phyloP scores from a whole-genome alignment of 2,888 invertebrate genomes.

The Caenorhabditis sp. region DNA sequence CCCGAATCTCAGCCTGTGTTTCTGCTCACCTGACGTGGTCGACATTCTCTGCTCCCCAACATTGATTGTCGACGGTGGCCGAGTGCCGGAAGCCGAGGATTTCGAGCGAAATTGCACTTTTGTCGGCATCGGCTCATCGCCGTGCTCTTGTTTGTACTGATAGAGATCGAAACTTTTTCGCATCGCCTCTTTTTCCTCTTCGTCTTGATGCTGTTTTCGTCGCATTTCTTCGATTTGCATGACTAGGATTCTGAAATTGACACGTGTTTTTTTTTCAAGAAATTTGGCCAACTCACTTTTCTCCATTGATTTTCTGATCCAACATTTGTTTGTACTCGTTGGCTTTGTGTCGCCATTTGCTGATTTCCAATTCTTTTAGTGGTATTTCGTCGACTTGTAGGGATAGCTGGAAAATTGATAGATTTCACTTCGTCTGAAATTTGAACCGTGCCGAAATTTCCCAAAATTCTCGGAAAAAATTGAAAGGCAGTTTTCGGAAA shows the following conservation, averaged over 20 bases:
- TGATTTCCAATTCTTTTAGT: conserved; percentile 73
- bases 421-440: no score
- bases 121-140: conserved; percentile 41
- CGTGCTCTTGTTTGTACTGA: conserved; percentile 47
- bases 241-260: conserved; percentile 48
- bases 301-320: conserved; percentile 79
- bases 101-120: conserved; percentile 34
- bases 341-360: conserved; percentile 82
- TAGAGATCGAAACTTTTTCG: conserved; percentile 47
- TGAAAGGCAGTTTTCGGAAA: no score
- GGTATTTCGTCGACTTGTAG: conserved; percentile 61
- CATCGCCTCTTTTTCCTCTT: conserved; percentile 50
- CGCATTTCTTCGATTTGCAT: conserved; percentile 57
- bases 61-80: conserved; percentile 23
- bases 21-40: conserved; percentile 23
- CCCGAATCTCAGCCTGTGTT: no score
- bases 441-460: no score
- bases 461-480: no score
- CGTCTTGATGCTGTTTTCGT: conserved; percentile 39
- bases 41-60: conserved; percentile 21
- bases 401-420: conserved; percentile 29
- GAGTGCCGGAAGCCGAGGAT: conserved; percentile 32
- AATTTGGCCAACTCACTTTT: no score
- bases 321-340: conserved; percentile 85
- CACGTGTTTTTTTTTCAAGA: not conserved